A percentile compares a stretch with the other conserved stretches of the same genome.
Evolutionary conservation across 1,140 invertebrate genomes (phyloP).

Genomic region (Pogonomyrmex barbatus): DNA sequence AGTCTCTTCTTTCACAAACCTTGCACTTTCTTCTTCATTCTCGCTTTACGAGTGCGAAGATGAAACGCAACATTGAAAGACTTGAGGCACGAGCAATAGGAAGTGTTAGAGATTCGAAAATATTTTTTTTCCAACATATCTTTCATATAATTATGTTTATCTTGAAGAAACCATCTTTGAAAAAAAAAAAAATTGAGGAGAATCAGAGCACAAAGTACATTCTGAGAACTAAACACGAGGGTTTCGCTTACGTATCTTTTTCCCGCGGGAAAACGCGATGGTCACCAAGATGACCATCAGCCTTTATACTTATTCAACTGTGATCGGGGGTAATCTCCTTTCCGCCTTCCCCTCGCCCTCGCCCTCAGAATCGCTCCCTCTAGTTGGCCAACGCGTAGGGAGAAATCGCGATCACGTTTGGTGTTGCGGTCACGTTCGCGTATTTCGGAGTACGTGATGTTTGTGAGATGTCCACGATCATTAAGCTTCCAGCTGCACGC

Average conservation of each 20-base stretch:
- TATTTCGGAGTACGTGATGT: slow-evolving; percentile 80
- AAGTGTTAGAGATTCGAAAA: background rate
- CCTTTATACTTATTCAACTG: slow-evolving; percentile 14
- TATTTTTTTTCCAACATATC: background rate
- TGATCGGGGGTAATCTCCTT: slow-evolving; percentile 16
- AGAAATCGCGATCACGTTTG: slow-evolving; percentile 68
- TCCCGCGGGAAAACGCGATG: background rate
- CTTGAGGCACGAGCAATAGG: too few relatives aligned
- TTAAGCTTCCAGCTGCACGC: slow-evolving; percentile 72
- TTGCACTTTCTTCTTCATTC: background rate
- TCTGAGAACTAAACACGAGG: background rate
- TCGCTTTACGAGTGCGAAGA: slow-evolving; percentile 49
- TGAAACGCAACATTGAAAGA: background rate
- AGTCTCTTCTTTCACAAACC: slow-evolving; percentile 32
- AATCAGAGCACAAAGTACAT: background rate
- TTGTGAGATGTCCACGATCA: slow-evolving; percentile 77
- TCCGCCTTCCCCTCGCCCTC: slow-evolving; percentile 16
- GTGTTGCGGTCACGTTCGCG: slow-evolving; percentile 78
- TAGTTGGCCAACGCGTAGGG: slow-evolving; percentile 46
- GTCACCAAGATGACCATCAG: background rate
- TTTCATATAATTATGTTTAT: background rate
- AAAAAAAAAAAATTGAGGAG: background rate
- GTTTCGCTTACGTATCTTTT: background rate
- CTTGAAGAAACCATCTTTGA: background rate
- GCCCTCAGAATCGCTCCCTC: slow-evolving; percentile 48